These are phyloP conservation scores for Esox masquinongy DNA, from an alignment of 2,797 vertebrate species.

Conservation along the genomic window DNA sequence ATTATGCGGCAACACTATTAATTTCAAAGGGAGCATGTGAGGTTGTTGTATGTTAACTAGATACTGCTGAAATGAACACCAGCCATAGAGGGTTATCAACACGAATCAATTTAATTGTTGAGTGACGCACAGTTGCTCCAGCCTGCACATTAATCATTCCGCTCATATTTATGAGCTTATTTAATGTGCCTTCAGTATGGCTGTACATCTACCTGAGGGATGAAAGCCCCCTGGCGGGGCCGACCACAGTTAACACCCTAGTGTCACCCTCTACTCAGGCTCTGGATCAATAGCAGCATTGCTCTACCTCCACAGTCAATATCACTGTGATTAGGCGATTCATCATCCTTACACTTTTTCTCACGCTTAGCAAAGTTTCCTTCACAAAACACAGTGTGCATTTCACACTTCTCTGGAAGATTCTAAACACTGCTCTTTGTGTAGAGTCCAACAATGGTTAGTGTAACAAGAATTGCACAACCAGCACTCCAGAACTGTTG, in stretches of 20 bases:
- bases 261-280: constrained; percentile 38
- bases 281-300: constrained; percentile 59
- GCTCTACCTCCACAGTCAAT: constrained; percentile 53
- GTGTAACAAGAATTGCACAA: background rate
- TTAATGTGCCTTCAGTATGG: constrained; percentile 45
- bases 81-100: too few species aligned
- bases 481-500: background rate
- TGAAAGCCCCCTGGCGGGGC: constrained; percentile 16
- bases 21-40: background rate
- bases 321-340: constrained; percentile 55
- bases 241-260: constrained; percentile 22
- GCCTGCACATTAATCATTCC: constrained; percentile 34
- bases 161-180: constrained; percentile 36
- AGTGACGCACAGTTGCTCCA: constrained; percentile 23
- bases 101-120: constrained; percentile 36
- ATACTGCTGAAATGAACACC: background rate
- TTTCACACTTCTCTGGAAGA: background rate
- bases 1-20: background rate
- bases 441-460: background rate
- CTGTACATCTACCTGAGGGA: constrained; percentile 39
- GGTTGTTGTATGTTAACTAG: background rate
- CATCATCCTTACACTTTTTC: constrained; percentile 42
- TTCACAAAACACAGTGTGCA: constrained; percentile 4
- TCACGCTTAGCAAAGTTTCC: constrained; percentile 16
- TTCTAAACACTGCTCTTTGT: background rate